Base-by-base conservation (phyloP, 2,797 vertebrate genomes). In the Margarornis squamiger region DNA sequence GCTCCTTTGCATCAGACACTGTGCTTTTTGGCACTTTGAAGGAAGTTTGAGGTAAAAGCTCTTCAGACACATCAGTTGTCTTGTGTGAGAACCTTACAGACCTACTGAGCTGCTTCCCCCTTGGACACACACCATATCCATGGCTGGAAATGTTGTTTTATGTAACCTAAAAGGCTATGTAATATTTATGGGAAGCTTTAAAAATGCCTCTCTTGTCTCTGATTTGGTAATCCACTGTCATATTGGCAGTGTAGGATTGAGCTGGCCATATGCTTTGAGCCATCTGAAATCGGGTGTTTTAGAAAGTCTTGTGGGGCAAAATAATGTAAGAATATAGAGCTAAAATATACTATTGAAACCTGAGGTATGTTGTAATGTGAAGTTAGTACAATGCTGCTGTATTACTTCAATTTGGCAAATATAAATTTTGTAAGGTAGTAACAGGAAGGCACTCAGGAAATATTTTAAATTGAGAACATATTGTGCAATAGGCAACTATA, bases 61-160 rank as follows among this genome's bases (percentile, higher is more conserved):
- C 7, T 61, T 55, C 46, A 43, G 54, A 39, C 8, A 22, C 39
- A 29, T 65, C 22, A 14, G 1, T 54, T 2, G 2, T 55, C 70
- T 90, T 63, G 26, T 63, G 39, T 78, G 38, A 39, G 77, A 77
- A 54, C 7, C 32, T 61, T 67, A 38, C 27, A 54, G 49, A 55
- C 6, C 29, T 34, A 4, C n/a, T 70, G 55, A 46, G 43, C 70
- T 71, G 21, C 26, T 67, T 71, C 81, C 30, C 49, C 34, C 54
- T 48, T 1, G 11, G 32, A 15, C 19, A 26, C 12, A 5, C 21
- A 38, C 26, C 4, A 0, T 39, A n/a, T 26, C 36, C 9, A 0
- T 20, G 16, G 27, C 2, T 77, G 45, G 18, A 74, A 62, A 16
- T 36, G 38, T 57, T 65, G 29, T 51, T 82, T 59, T 36, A 2